Evolutionary conservation across 2,888 invertebrate species (phyloP).

Genomic region (Cabera pusaria): DNA sequence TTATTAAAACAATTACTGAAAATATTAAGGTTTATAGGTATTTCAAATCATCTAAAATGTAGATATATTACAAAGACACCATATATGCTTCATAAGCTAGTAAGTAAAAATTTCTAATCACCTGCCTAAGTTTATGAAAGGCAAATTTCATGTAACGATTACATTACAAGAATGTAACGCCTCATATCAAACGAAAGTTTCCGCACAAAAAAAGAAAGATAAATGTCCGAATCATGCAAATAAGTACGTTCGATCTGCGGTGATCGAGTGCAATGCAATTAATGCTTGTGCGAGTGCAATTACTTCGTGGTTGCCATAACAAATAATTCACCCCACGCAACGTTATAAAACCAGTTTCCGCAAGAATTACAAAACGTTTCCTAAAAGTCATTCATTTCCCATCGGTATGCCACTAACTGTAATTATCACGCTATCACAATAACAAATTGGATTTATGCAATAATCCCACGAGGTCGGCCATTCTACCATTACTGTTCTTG

Average conservation of each 20-base stretch:
- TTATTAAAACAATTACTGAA: too few species aligned
- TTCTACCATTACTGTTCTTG: conserved; percentile 7
- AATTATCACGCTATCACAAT: conserved; percentile 32
- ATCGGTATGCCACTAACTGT: conserved; percentile 23
- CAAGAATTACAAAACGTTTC: conserved; percentile 24
- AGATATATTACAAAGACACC: too few species aligned
- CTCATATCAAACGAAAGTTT: conserved; percentile 12
- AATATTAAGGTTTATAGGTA: too few species aligned
- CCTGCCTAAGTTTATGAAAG: too few species aligned
- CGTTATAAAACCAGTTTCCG: conserved; percentile 21
- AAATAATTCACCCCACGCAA: conserved; percentile 14
- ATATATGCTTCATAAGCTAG: too few species aligned
- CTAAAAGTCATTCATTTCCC: conserved; percentile 31
- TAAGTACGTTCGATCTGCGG: conserved; percentile 13
- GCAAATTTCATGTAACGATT: too few species aligned
- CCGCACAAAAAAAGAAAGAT: conserved; percentile 2
- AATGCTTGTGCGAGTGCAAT: conserved; percentile 3
- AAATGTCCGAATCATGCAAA: conserved; percentile 16
- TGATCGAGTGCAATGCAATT: too few species aligned
- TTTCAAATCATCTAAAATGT: too few species aligned
- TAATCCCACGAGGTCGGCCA: conserved; percentile 43
- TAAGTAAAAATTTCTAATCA: too few species aligned
- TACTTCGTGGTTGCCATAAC: conserved; percentile 12
- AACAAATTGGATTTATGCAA: conserved; percentile 37
- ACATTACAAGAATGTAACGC: conserved; percentile 1